A percentile compares a stretch with the other conserved stretches of the same genome.
Evolutionary conservation across 2,113 vertebrate genomes (phyloP).

Genomic region (Oceanites oceanicus): DNA sequence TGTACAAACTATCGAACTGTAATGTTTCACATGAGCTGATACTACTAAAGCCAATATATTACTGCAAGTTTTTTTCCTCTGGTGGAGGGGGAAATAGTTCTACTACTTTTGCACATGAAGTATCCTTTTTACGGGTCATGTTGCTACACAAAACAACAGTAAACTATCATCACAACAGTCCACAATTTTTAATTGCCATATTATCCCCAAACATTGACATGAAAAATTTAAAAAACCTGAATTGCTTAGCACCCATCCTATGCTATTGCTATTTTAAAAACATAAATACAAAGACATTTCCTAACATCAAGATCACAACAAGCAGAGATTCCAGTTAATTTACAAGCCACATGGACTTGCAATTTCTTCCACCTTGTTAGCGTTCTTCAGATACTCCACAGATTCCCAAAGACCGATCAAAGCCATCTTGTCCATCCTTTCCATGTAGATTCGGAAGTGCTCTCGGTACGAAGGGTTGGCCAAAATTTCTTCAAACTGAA

Average conservation of each 20-base stretch:
- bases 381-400: constrained; percentile 90
- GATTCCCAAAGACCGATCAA: constrained; percentile 94
- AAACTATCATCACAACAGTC: background rate
- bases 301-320: background rate
- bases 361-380: constrained; percentile 87
- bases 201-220: background rate
- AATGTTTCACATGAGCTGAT: background rate
- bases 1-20: background rate
- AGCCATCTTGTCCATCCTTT: constrained; percentile 88
- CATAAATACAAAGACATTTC: background rate
- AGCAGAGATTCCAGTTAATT: background rate
- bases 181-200: background rate
- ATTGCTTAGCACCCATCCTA: background rate
- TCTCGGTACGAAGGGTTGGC: constrained; percentile 84
- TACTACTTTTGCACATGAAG: background rate
- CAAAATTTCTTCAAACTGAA: constrained; percentile 97
- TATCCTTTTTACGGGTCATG: background rate
- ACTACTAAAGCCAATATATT: background rate
- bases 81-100: background rate
- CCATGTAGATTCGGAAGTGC: constrained; percentile 92
- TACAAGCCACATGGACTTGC: background rate
- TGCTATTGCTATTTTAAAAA: background rate
- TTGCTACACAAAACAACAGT: background rate
- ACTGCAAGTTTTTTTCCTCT: background rate
- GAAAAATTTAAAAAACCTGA: background rate